Evolutionary conservation across 2,888 invertebrate genomes (phyloP), one percentile per base, ranked within the genome.

Genomic region (Drosophila paramelanica): DNA sequence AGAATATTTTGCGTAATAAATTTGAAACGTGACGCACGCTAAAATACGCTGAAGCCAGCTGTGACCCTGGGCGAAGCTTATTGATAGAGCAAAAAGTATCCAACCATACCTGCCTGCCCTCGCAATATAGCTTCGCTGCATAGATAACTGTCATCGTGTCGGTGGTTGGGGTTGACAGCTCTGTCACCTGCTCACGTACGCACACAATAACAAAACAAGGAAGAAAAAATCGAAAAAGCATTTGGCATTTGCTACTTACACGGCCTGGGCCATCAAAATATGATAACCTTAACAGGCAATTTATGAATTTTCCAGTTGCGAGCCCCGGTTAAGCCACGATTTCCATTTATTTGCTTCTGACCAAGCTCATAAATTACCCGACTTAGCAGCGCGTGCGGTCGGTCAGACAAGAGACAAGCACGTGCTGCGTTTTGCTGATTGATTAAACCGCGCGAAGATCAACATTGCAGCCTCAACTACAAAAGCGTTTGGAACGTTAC

Each of bases 161-260:
- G 43, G 23, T 47, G 39, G 17, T 17, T 17, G 13, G 25, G 14
- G 13, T 81, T 87, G 88, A 87, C 85, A 84, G 72, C 62, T 66
- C 76, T 84, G 76, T 87, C 88, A 81, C 88, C 88, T 87, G 88
- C 69, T 73, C 85, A 87, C 82, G 88, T 87, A 78, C 83, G 47
- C 64, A 41, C 27, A 39, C 27, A 17, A 36, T 33, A 38, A 38
- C 45, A 45, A 17, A 43, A 36, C 10, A 43, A 52, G 10, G 8
- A 14, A 33, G 20, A 38, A 23, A 31, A 52, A 38, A 43, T 42
- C 11, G 31, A 42, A 52, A 62, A 57, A 57, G 33, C 53, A 56
- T 76, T 68, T 64, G 33, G 50, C 53, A 72, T 45, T 74, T 68
- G 58, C 60, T 43, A 43, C 51, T 60, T 43, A 39, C 41, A 52